Evolutionary conservation across 2,888 invertebrate genomes (phyloP).

Genomic region (Drosophila ustulata): DNA sequence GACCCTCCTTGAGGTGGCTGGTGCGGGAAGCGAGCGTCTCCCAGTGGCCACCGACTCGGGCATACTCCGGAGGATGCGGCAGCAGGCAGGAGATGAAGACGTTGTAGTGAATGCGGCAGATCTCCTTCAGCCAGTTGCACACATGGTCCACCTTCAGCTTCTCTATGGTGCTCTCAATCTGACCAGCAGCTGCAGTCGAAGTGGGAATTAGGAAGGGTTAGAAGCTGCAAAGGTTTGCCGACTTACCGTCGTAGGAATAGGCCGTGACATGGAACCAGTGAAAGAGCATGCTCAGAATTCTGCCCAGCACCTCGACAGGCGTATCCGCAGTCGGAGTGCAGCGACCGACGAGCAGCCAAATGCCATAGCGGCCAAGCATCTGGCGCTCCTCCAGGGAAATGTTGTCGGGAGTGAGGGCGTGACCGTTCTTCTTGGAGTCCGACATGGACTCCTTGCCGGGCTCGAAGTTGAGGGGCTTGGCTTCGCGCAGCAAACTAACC

Average conservation of each 20-base stretch:
- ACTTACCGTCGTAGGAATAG: conserved; percentile 95
- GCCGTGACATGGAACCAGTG: conserved; percentile 99
- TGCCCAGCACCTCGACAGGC: conserved; percentile 92
- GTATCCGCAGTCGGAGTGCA: conserved; percentile 93
- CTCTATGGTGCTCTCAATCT: conserved; percentile 94
- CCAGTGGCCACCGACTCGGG: conserved; percentile 98
- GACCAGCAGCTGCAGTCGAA: conserved; percentile 86
- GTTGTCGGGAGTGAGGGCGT: conserved; percentile 86
- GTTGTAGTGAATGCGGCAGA: conserved; percentile 93
- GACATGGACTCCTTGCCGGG: conserved; percentile 85
- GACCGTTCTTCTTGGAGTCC: conserved; percentile 84
- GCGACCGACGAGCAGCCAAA: conserved; percentile 98
- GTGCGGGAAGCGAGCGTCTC: conserved; percentile 94
- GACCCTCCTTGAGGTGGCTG: conserved; percentile 96
- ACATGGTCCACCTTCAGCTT: conserved; percentile 96
- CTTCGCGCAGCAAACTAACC: conserved; percentile 96
- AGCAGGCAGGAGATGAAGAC: conserved; percentile 96
- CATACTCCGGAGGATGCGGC: conserved; percentile 98
- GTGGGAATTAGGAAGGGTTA: background rate
- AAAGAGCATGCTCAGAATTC: conserved; percentile 97
- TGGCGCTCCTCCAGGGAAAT: conserved; percentile 94
- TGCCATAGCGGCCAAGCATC: conserved; percentile 96
- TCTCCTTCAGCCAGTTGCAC: conserved; percentile 95
- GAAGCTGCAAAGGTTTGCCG: background rate
- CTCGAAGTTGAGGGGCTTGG: conserved; percentile 92